Percentiles rank a stretch among this genome's conserved stretches.
Evolutionary conservation across 2,113 vertebrate species (phyloP).

Genomic region (Chaetodon auriga): DNA sequence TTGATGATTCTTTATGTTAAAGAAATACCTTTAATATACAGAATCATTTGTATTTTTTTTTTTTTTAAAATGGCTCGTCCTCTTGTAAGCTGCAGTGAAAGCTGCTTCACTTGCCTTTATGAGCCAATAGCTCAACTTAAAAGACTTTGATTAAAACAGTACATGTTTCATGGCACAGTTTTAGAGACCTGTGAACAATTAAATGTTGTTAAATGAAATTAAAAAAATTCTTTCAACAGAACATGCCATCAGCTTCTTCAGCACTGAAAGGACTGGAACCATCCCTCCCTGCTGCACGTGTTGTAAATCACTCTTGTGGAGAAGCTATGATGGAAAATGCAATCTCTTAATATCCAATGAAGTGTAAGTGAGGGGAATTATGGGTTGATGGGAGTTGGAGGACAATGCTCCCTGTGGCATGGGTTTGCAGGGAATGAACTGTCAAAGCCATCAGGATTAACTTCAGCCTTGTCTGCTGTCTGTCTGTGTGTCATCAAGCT

Average conservation of each 20-base stretch:
- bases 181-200: too few relatives aligned
- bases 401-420: conserved; percentile 15
- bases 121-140: too few relatives aligned
- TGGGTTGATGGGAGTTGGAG: conserved; percentile 13
- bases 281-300: background rate
- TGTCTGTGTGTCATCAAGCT: conserved; percentile 36
- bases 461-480: conserved; percentile 37
- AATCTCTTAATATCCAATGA: background rate
- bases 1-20: background rate
- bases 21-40: background rate
- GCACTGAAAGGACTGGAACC: background rate
- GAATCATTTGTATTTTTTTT: too few relatives aligned
- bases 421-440: conserved; percentile 83
- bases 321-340: conserved; percentile 1
- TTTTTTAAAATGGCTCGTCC: background rate
- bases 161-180: background rate
- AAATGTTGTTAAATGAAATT: background rate
- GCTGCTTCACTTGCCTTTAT: background rate
- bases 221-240: too few relatives aligned
- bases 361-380: conserved; percentile 17
- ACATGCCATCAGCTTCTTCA: background rate
- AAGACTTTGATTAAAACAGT: background rate
- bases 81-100: background rate
- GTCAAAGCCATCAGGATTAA: conserved; percentile 83
- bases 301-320: background rate